These are phyloP conservation scores for Mellivora capensis DNA, from an alignment of 2,113 vertebrate genomes.

Conservation along the genomic window DNA sequence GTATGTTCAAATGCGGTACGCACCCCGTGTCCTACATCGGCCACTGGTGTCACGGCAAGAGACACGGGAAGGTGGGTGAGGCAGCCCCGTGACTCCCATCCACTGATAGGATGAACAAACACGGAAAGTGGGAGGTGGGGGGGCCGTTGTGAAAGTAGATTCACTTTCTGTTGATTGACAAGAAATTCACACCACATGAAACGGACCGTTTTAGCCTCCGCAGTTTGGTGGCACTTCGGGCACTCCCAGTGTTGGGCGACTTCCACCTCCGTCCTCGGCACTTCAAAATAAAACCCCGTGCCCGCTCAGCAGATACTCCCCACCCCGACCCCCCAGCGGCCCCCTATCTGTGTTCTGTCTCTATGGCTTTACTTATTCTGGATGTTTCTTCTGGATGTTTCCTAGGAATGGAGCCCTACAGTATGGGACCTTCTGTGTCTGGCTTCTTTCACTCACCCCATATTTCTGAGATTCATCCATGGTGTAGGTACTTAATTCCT, in stretches of 20 bases:
- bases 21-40: conserved; percentile 84
- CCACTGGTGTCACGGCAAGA: conserved; percentile 87
- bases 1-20: conserved; percentile 83
- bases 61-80: conserved; percentile 89
- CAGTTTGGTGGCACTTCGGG: too few species aligned
- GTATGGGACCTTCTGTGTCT: background rate
- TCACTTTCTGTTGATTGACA: background rate
- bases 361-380: background rate
- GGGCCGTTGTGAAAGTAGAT: background rate
- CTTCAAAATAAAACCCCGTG: background rate
- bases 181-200: background rate
- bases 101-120: rapidly evolving
- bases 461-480: background rate
- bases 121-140: background rate
- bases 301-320: background rate
- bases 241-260: background rate
- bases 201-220: too few species aligned
- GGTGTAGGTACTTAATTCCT: background rate
- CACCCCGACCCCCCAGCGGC: rapidly evolving
- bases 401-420: background rate
- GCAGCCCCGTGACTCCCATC: rapidly evolving
- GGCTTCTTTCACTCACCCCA: background rate
- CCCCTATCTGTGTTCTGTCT: background rate
- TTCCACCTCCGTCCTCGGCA: background rate
- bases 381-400: background rate